Base-by-base conservation (phyloP, 2,797 vertebrate genomes). In the Hippoglossus hippoglossus region DNA sequence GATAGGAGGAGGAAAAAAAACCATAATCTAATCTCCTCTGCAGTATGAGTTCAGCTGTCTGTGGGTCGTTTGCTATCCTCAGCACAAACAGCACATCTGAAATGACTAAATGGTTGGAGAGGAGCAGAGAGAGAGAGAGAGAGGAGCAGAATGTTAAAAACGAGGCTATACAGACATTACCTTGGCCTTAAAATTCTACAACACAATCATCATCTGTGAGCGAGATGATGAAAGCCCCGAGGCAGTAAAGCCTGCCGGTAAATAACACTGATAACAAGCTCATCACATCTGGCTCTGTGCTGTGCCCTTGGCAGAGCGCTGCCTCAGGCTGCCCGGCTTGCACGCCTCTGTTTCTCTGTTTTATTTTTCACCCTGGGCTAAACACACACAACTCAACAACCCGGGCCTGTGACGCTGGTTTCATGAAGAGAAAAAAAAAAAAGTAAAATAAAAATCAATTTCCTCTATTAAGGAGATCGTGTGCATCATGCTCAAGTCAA, bases 31-130 rank as follows among this genome's bases (percentile, higher is more conserved):
- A 12, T 25, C 22, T 53, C 6, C 16, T 52, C 46, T 31, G 21
- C 26, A 2, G 63, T 36, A 66, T 64, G 36, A 49, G 55, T 26
- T 74, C 82, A 63, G 75, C 72, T 61, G 80, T 67, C 34, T 89
- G 82, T 4, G 79, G 66, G 53, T 93, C 89, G 79, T 86, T 86
- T 75, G 76, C 77, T 58, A 89, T 68, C 61, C 74, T 88, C 82
- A 87, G 92, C 71, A 94, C 86, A 85, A 94, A 93, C 73, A 80
- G 77, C 85, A 94, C 47, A 87, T 54, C 89, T 85, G 70, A 92
- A 91, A 86, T 93, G 75, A 80, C 85, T 92, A 85, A 95, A 95
- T 11, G 89, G 91, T 73, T 93, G 65, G 21, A 0, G 44, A 8
- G 5, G 51, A 2, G 22, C 22, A 22, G 22, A 22, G 22, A 22